Conservation (phyloP, 2,113 vertebrate species). For the Tachysurus vachellii region DNA sequence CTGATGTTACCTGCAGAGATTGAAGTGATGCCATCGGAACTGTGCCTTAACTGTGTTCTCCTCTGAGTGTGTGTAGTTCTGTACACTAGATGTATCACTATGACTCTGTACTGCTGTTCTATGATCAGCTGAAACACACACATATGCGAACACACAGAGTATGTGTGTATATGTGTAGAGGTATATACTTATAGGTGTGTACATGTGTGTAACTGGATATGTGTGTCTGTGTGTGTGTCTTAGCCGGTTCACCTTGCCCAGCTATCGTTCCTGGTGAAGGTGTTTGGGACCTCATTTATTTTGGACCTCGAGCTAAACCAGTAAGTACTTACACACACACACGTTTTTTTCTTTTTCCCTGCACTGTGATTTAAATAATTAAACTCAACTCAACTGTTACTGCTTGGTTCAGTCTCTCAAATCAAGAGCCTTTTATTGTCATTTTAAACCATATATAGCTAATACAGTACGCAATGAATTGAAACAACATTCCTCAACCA, state of each 20-base stretch:
- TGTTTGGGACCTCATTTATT: conserved; percentile 82
- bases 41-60: neutral
- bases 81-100: neutral
- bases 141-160: neutral
- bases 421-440: no score
- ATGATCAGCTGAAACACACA: neutral
- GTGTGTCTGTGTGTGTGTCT: conserved; percentile 23
- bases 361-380: neutral
- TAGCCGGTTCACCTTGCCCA: conserved; percentile 86
- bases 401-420: neutral
- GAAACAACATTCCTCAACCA: no score
- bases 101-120: neutral
- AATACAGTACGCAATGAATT: no score
- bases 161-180: neutral
- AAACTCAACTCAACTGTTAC: neutral
- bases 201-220: neutral
- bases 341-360: neutral
- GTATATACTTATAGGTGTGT: neutral
- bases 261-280: conserved; percentile 85
- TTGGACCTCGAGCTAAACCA: conserved; percentile 91
- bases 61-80: neutral
- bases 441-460: no score
- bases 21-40: neutral
- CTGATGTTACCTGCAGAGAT: neutral
- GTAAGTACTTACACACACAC: conserved; percentile 70